Evolutionary conservation across 2,797 vertebrate species (phyloP), one percentile per base, ranked within the genome.

Genomic region (Leuciscus waleckii): DNA sequence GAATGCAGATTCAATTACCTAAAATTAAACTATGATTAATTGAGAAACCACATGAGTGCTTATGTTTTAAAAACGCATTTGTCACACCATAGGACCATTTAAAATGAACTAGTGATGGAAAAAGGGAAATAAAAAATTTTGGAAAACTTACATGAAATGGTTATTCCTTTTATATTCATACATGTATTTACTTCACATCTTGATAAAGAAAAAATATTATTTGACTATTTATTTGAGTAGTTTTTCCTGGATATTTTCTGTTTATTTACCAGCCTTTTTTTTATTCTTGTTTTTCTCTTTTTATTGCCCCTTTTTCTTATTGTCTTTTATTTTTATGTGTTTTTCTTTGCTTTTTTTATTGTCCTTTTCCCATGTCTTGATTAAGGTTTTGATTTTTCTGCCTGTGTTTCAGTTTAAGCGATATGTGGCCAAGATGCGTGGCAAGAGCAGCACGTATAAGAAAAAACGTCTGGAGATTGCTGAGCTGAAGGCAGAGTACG

Each of bases 361-460:
- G 21, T 26, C 13, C 0, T 37, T 49, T 73, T 70, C 39, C 76
- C 4, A 39, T 69, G 26, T 26, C 23, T 29, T n/a, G 32, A 49
- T 23, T 61, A 37, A 39, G 3, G 4, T 14, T 75, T 73, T 2
- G 1, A 69, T 68, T 23, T 83, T 39, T 71, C n/a, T 29, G 71
- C 87, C 71, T 26, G 83, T 49, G 32, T 87, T 80, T 21, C 91
- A 99, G 98, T 93, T 99, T 83, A 99, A 99, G 91, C 95, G 94
- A n/a, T 95, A 98, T n/a, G 96, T 99, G 90, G 96, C 54, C 78
- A 98, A 97, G 91, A 92, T 99, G 81, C 95, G 97, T 46, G 96
- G 96, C 93, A 99, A 99, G 93, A 97, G 93, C 90, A 96, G 96
- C 0, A 65, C 95, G 5, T 97, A 95, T 92, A 99, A 99, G 92